Conservation (phyloP, 2,113 vertebrate species). For the Phaethornis superciliosus region DNA sequence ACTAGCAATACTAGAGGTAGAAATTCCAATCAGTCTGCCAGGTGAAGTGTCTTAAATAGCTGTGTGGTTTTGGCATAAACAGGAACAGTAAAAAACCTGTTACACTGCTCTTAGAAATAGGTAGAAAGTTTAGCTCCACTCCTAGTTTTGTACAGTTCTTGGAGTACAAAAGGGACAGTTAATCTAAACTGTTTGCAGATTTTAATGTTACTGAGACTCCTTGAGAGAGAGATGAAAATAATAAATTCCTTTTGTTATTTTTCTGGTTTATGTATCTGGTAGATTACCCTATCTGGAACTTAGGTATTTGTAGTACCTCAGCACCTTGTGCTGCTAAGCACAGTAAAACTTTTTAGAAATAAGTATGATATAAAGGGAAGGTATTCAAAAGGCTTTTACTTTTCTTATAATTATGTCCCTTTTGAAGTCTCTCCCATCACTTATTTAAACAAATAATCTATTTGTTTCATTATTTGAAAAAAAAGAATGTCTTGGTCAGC, state of each 20-base stretch:
- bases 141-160: background rate
- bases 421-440: background rate
- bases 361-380: background rate
- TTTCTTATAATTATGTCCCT: background rate
- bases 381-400: background rate
- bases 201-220: background rate
- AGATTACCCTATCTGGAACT: background rate
- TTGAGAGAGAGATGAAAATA: background rate
- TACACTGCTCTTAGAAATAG: background rate
- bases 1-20: background rate
- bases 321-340: background rate
- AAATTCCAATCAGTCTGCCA: background rate
- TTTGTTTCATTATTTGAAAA: background rate
- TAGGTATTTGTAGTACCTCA: background rate
- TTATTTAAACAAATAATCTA: background rate
- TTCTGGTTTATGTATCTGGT: background rate
- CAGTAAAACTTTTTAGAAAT: background rate
- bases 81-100: background rate
- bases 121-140: background rate
- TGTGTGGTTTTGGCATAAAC: background rate
- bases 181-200: background rate
- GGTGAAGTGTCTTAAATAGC: background rate
- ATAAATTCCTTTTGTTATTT: background rate
- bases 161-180: background rate
- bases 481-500: background rate